Evolutionary conservation across 92 coral and sea anemone species (phyloP).

Genomic region (Siderastrea radians): DNA sequence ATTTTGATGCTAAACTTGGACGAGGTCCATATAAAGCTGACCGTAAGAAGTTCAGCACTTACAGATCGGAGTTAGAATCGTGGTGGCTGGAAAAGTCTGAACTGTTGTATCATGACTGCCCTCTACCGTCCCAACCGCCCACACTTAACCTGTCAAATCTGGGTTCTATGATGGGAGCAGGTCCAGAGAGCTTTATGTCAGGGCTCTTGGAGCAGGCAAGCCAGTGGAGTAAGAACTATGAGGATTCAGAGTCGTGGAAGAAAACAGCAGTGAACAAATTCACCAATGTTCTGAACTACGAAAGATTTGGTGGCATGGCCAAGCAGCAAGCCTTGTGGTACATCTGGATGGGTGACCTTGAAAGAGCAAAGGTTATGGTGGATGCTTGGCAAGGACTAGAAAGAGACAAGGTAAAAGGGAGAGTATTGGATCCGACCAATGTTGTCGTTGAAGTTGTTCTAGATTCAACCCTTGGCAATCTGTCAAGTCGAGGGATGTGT

Average conservation of each 20-base stretch:
- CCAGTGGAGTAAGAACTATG: slow-evolving; percentile 18
- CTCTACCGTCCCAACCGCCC: slow-evolving; percentile 53
- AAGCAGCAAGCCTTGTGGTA: slow-evolving; percentile 71
- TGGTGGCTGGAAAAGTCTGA: slow-evolving; percentile 80
- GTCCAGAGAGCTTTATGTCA: neutral
- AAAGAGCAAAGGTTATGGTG: slow-evolving; percentile 59
- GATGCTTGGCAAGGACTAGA: slow-evolving; percentile 39
- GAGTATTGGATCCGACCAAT: slow-evolving; percentile 19
- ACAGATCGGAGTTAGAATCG: slow-evolving; percentile 63
- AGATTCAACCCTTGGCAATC: slow-evolving; percentile 41
- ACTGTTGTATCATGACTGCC: slow-evolving; percentile 48
- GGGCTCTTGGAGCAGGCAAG: slow-evolving; percentile 32
- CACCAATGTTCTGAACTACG: slow-evolving; percentile 50
- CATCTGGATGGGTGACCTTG: slow-evolving; percentile 36
- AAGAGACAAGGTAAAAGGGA: slow-evolving; percentile 33
- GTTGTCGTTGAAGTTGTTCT: slow-evolving; percentile 30
- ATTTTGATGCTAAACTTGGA: slow-evolving; percentile 54
- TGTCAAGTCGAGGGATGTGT: slow-evolving; percentile 24
- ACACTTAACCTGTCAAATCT: slow-evolving; percentile 5
- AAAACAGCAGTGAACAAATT: slow-evolving; percentile 21
- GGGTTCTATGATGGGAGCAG: neutral
- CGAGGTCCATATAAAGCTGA: slow-evolving; percentile 26
- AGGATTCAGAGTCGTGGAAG: slow-evolving; percentile 52
- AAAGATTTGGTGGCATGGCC: slow-evolving; percentile 67
- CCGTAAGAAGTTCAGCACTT: slow-evolving; percentile 5